Percentiles rank a stretch among this genome's conserved stretches.
phyloP scores from a whole-genome alignment of 2,888 invertebrate genomes.

The Polyommatus iphigenia region DNA sequence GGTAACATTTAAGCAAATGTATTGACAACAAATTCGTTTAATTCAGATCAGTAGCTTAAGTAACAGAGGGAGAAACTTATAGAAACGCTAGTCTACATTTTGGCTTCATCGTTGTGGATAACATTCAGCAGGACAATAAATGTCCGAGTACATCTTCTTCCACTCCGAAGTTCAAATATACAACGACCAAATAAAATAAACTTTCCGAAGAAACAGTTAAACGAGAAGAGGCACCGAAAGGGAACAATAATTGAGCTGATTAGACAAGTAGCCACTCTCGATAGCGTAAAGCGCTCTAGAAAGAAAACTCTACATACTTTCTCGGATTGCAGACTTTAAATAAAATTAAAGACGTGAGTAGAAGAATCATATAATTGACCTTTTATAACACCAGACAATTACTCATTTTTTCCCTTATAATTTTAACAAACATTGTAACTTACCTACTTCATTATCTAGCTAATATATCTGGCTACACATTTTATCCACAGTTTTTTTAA shows the following conservation, averaged over 20 bases:
- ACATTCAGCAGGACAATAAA: neutral
- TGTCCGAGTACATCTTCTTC: neutral
- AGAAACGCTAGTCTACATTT: neutral
- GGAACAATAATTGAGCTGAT: slow-evolving; percentile 9
- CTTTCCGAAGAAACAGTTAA: neutral
- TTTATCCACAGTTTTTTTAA: no score
- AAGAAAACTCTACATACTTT: slow-evolving; percentile 15
- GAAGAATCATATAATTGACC: no score
- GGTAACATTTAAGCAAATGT: no score
- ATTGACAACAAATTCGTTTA: neutral
- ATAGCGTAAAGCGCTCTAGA: neutral
- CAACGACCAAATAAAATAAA: neutral
- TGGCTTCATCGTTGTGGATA: neutral
- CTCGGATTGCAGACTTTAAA: slow-evolving; percentile 8
- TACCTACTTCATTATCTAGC: no score
- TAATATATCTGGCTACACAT: no score
- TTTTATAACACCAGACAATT: no score
- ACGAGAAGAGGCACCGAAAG: slow-evolving; percentile 1
- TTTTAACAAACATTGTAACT: no score
- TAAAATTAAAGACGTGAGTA: neutral
- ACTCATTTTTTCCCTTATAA: no score
- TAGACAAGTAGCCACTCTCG: slow-evolving; percentile 16
- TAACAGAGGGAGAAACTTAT: neutral
- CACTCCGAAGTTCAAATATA: neutral
- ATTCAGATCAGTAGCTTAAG: neutral